Conservation (phyloP, 2,888 invertebrate species). For the Dinocampus coccinellae region DNA sequence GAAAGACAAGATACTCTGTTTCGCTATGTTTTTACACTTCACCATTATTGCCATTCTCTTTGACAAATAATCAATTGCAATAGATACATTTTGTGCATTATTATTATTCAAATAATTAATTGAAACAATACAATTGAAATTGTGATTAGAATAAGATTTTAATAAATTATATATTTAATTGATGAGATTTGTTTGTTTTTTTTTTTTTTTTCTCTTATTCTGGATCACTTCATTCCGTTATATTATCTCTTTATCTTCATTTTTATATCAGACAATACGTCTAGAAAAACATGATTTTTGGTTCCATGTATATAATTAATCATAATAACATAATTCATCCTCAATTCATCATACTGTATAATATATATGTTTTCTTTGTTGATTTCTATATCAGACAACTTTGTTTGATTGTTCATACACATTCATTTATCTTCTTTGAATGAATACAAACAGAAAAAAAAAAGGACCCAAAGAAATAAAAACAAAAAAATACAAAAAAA, state of each 20-base stretch:
- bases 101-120: too few relatives aligned
- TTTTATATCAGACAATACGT: too few relatives aligned
- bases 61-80: too few relatives aligned
- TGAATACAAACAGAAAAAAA: neutral
- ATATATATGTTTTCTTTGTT: neutral
- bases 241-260: too few relatives aligned
- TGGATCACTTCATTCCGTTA: too few relatives aligned
- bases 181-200: too few relatives aligned
- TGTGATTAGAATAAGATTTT: too few relatives aligned
- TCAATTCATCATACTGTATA: neutral
- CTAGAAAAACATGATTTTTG: neutral
- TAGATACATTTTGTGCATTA: too few relatives aligned
- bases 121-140: too few relatives aligned
- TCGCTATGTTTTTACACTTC: neutral
- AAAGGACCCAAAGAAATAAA: neutral
- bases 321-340: neutral
- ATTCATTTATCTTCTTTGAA: neutral
- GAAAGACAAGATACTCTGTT: neutral
- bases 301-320: neutral
- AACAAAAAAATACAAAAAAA: too few relatives aligned
- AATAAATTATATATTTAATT: too few relatives aligned
- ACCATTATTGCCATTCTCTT: neutral
- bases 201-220: too few relatives aligned
- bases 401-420: neutral
- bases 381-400: neutral